phyloP scores from a whole-genome alignment of 2,888 invertebrate species.

The Coelinius sp. region DNA sequence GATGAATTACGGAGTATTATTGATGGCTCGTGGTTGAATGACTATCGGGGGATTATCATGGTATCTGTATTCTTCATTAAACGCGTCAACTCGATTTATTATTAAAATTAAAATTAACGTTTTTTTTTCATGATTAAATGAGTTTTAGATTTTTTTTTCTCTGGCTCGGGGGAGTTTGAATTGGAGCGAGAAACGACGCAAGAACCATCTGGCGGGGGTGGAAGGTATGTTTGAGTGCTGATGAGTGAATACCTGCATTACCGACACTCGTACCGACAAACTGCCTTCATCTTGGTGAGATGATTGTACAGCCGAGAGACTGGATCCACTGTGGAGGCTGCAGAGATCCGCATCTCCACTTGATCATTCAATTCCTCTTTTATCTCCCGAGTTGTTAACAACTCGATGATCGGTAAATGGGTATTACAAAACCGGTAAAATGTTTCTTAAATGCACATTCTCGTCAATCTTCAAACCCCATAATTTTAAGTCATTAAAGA shows the following conservation, averaged over 20 bases:
- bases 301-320: not conserved
- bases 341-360: constrained; percentile 32
- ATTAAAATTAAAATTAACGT: not conserved
- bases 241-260: constrained; percentile 40
- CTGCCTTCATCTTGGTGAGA: constrained; percentile 27
- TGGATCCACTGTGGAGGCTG: constrained; percentile 37
- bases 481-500: constrained; percentile 13
- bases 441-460: constrained; percentile 5
- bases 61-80: not conserved
- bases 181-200: not conserved
- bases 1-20: constrained; percentile 32
- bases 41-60: not conserved
- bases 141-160: not conserved
- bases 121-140: not conserved
- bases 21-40: constrained; percentile 24
- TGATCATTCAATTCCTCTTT: constrained; percentile 18
- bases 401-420: constrained; percentile 20
- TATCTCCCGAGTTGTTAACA: constrained; percentile 24
- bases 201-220: not conserved
- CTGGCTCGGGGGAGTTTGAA: not conserved
- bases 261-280: constrained; percentile 48
- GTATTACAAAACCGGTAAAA: not conserved
- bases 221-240: not conserved
- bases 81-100: constrained; percentile 17
- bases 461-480: constrained; percentile 24